phyloP scores from a whole-genome alignment of 2,113 vertebrate species.

The Atlantisia rogersi region DNA sequence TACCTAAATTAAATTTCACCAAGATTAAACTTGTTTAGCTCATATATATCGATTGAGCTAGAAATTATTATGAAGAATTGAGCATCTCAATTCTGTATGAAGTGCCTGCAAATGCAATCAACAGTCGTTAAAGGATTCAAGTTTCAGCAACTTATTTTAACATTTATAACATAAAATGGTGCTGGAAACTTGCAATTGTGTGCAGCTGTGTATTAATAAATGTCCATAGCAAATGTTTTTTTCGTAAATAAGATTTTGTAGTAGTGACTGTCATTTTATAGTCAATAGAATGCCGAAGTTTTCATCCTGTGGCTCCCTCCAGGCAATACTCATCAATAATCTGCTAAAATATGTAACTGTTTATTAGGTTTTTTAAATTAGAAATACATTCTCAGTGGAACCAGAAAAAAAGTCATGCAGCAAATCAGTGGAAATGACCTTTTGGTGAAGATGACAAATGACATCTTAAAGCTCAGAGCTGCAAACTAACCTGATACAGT shows the following conservation, averaged over 20 bases:
- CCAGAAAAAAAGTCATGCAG: neutral
- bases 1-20: constrained; percentile 73
- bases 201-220: constrained; percentile 58
- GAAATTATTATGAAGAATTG: constrained; percentile 65
- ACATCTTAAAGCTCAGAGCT: constrained; percentile 29
- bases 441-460: constrained; percentile 58
- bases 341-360: constrained; percentile 50
- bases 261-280: neutral
- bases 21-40: constrained; percentile 71
- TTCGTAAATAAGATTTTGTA: constrained; percentile 5
- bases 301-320: neutral
- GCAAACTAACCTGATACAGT: constrained; percentile 12
- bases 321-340: constrained; percentile 28
- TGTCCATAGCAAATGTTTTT: neutral
- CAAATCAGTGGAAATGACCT: constrained; percentile 45
- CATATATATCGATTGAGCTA: constrained; percentile 69
- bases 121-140: constrained; percentile 61
- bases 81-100: constrained; percentile 64
- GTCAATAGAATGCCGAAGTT: neutral
- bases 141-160: constrained; percentile 53
- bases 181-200: constrained; percentile 23
- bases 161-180: constrained; percentile 13
- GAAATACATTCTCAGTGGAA: constrained; percentile 34
- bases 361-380: constrained; percentile 57
- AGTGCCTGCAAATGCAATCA: constrained; percentile 60